phyloP scores from a whole-genome alignment of 2,113 vertebrate genomes.

The Syngnathus scovelli region DNA sequence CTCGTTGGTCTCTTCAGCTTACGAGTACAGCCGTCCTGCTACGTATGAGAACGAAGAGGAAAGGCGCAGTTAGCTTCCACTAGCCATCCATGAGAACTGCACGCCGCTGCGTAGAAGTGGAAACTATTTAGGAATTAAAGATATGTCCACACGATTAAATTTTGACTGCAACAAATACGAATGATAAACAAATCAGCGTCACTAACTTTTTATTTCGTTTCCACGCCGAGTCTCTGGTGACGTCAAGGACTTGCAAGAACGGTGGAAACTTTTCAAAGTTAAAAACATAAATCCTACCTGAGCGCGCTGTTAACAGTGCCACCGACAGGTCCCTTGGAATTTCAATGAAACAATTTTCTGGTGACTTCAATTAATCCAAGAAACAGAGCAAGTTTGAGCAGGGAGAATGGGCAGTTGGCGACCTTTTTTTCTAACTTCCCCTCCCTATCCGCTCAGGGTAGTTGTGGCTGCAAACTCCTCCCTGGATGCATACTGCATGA shows the following conservation, averaged over 20 bases:
- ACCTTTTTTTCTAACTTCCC: constrained; percentile 40
- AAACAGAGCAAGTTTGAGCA: not conserved
- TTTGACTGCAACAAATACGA: not conserved
- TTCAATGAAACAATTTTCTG: not conserved
- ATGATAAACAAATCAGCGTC: not conserved
- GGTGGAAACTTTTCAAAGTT: constrained; percentile 47
- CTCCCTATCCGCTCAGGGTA: constrained; percentile 50
- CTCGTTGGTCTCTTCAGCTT: not conserved
- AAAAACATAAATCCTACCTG: constrained; percentile 40
- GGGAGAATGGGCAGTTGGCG: constrained; percentile 32
- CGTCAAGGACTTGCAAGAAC: constrained; percentile 35
- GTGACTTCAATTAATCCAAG: constrained; percentile 14
- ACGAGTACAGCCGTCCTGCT: not conserved
- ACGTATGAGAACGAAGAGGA: not conserved
- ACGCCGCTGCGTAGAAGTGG: not conserved
- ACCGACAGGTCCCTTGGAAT: constrained; percentile 14
- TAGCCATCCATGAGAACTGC: not conserved
- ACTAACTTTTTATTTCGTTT: constrained; percentile 7
- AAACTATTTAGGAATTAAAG: not conserved
- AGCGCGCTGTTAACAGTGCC: constrained; percentile 13
- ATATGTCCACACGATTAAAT: not conserved
- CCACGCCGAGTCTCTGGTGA: constrained; percentile 38
- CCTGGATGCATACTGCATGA: constrained; percentile 28
- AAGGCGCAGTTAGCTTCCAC: not conserved
- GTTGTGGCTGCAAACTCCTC: constrained; percentile 44